These are phyloP conservation scores for Suillia variegata DNA, from an alignment of 2,888 invertebrate species.

Conservation along the genomic window DNA sequence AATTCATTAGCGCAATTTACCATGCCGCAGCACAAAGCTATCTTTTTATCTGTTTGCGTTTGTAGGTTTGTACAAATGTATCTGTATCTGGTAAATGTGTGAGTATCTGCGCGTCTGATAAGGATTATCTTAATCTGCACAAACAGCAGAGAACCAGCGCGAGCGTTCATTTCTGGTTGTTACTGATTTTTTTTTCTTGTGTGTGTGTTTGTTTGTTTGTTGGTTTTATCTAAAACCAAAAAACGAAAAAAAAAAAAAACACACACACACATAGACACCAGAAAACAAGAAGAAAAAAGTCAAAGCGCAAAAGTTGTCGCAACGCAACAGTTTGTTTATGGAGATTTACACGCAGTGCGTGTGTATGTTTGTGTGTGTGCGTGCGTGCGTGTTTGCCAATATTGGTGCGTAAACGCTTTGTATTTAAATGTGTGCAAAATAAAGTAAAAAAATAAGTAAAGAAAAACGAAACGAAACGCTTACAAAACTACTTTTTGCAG, in stretches of 20 bases:
- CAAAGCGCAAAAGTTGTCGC: background rate
- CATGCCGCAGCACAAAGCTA: background rate
- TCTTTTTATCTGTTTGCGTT: no score
- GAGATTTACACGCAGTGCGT: background rate
- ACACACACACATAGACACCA: no score
- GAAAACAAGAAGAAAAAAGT: no score
- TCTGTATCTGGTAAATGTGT: conserved; percentile 1
- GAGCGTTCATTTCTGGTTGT: no score
- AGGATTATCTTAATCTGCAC: conserved; percentile 56
- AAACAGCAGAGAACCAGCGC: conserved; percentile 37
- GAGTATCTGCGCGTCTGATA: conserved; percentile 38
- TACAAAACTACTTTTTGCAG: background rate
- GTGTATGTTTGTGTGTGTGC: background rate
- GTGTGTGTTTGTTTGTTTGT: background rate
- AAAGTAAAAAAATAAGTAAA: no score
- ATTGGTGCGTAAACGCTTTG: background rate
- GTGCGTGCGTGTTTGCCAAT: background rate
- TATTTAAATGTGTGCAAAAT: background rate
- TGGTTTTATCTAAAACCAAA: background rate
- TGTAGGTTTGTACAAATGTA: no score
- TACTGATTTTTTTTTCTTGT: no score
- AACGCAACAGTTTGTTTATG: background rate
- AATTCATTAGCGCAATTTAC: conserved; percentile 16
- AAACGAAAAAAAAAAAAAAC: background rate
- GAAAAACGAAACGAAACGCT: no score